phyloP scores from a whole-genome alignment of 2,888 invertebrate species.

The Molorchus minor region DNA sequence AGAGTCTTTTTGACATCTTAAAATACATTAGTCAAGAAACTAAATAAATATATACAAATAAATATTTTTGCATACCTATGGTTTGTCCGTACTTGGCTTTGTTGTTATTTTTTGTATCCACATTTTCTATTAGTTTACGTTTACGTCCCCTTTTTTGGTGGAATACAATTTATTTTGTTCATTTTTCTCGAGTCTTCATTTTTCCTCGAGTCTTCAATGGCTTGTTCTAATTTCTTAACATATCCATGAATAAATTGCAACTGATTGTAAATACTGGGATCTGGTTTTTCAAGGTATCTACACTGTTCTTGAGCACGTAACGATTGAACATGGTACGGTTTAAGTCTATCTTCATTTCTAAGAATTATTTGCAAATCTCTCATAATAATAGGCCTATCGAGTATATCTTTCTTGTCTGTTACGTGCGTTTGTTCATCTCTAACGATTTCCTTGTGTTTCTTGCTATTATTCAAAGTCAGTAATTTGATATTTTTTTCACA shows the following conservation, averaged over 20 bases:
- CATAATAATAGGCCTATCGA: background rate
- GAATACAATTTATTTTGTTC: slow-evolving; percentile 28
- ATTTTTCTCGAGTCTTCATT: slow-evolving; percentile 17
- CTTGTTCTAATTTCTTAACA: slow-evolving; percentile 38
- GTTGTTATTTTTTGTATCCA: slow-evolving; percentile 39
- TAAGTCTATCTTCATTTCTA: background rate
- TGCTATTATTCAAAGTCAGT: too few relatives aligned
- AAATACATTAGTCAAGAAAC: slow-evolving; percentile 32
- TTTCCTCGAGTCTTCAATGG: too few relatives aligned
- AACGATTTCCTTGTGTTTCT: slow-evolving; percentile 25
- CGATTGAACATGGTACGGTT: background rate
- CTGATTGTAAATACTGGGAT: slow-evolving; percentile 28
- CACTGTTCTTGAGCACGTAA: slow-evolving; percentile 28
- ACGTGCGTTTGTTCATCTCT: slow-evolving; percentile 19
- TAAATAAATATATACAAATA: slow-evolving; percentile 5
- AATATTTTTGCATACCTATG: slow-evolving; percentile 29
- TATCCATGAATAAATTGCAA: slow-evolving; percentile 34
- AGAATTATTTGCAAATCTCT: background rate
- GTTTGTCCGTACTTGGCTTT: slow-evolving; percentile 28
- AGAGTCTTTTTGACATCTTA: slow-evolving; percentile 37
- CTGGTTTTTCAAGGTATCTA: slow-evolving; percentile 37
- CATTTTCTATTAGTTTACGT: slow-evolving; percentile 32
- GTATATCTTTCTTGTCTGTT: slow-evolving; percentile 3
- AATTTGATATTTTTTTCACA: too few relatives aligned
- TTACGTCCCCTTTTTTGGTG: slow-evolving; percentile 29